Percentiles rank a stretch among this genome's conserved stretches.
phyloP scores from a whole-genome alignment of 2,888 invertebrate genomes.

The Stramonita haemastoma region DNA sequence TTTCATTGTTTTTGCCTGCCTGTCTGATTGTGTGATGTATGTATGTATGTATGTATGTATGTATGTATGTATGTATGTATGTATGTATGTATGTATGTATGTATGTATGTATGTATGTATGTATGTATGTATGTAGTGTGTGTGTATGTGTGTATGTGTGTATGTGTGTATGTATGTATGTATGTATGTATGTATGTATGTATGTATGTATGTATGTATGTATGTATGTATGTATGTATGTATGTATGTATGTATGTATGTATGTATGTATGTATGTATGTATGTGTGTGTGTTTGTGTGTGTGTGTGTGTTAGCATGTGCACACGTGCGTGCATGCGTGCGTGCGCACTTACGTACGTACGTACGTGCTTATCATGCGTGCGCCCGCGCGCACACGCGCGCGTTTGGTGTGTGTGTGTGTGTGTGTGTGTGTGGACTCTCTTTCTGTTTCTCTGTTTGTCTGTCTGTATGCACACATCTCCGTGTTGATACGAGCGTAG shows the following conservation, averaged over 20 bases:
- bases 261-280: not conserved
- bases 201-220: not conserved
- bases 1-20: not conserved
- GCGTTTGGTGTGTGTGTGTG: not conserved
- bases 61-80: not conserved
- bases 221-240: not conserved
- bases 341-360: not conserved
- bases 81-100: not conserved
- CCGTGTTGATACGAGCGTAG: no score
- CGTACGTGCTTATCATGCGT: no score
- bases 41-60: not conserved
- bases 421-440: no score
- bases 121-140: not conserved
- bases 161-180: not conserved
- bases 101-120: not conserved
- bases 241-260: not conserved
- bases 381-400: not conserved
- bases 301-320: no score
- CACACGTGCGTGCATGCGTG: not conserved
- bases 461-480: not conserved
- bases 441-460: no score
- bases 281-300: constrained; percentile 20
- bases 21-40: not conserved
- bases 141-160: not conserved
- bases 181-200: not conserved